Percentiles rank a stretch among this genome's conserved stretches.
Evolutionary conservation across 2,888 invertebrate genomes (phyloP).

Genomic region (Epinotia demarniana): DNA sequence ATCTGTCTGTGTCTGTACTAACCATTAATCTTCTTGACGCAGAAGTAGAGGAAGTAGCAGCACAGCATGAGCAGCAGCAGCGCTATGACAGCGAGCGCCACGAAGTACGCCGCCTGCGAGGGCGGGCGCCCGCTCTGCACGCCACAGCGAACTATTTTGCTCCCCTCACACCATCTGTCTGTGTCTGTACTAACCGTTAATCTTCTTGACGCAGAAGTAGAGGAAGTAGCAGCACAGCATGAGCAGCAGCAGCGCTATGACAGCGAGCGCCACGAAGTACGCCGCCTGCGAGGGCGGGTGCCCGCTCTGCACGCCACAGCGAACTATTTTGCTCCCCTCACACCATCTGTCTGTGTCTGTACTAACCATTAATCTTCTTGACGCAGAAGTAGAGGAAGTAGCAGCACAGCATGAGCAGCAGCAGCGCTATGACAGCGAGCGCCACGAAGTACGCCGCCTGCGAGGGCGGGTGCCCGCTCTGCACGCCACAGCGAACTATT

Average conservation of each 20-base stretch:
- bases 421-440: constrained; percentile 65
- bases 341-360: background rate
- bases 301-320: constrained; percentile 52
- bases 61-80: no score
- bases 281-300: constrained; percentile 67
- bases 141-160: constrained; percentile 29
- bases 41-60: no score
- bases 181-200: constrained; percentile 60
- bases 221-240: constrained; percentile 58
- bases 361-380: constrained; percentile 66
- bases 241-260: constrained; percentile 65
- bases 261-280: constrained; percentile 75
- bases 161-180: background rate
- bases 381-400: constrained; percentile 76
- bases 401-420: constrained; percentile 61
- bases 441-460: constrained; percentile 75
- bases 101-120: no score
- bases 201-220: constrained; percentile 71
- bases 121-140: no score
- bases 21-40: no score
- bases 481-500: constrained; percentile 55
- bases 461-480: constrained; percentile 60
- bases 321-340: constrained; percentile 48
- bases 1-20: no score
- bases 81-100: no score